Percentiles rank a stretch among this genome's conserved stretches.
Evolutionary conservation across 1,140 invertebrate genomes (phyloP).

Genomic region (Tetragonula clypearis): DNA sequence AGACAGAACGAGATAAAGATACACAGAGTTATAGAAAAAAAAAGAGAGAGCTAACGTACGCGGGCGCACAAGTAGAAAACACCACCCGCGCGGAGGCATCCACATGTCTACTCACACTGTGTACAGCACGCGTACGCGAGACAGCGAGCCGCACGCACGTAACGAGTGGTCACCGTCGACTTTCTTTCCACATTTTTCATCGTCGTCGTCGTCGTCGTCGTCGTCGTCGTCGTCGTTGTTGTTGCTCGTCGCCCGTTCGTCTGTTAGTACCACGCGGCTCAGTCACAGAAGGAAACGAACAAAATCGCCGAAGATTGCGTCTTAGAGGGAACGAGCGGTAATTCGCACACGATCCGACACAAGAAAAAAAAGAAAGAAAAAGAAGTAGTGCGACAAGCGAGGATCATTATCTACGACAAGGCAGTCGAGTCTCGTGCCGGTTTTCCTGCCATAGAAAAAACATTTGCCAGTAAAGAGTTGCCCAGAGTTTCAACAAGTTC

Average conservation of each 20-base stretch:
- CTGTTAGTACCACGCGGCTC: not conserved
- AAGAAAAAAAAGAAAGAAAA: no score
- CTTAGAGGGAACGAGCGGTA: not conserved
- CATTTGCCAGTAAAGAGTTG: not conserved
- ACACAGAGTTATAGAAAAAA: no score
- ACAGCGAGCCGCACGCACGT: constrained; percentile 53
- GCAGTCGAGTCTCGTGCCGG: not conserved
- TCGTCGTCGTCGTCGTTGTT: not conserved
- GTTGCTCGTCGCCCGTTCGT: not conserved
- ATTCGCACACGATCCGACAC: not conserved
- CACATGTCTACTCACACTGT: constrained; percentile 61
- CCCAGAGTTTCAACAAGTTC: not conserved
- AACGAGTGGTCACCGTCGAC: constrained; percentile 41
- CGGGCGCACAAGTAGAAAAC: constrained; percentile 15
- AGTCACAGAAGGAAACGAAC: constrained; percentile 16
- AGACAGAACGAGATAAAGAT: no score
- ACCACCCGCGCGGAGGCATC: constrained; percentile 41
- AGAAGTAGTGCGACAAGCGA: not conserved
- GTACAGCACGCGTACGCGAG: constrained; percentile 58
- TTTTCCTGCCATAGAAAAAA: not conserved
- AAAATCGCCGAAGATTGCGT: not conserved
- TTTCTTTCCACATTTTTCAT: not conserved
- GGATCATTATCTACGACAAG: not conserved
- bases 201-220: constrained; percentile 21
- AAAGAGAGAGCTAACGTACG: not conserved